phyloP scores from a whole-genome alignment of 2,113 vertebrate genomes.

The Arvicanthis niloticus region DNA sequence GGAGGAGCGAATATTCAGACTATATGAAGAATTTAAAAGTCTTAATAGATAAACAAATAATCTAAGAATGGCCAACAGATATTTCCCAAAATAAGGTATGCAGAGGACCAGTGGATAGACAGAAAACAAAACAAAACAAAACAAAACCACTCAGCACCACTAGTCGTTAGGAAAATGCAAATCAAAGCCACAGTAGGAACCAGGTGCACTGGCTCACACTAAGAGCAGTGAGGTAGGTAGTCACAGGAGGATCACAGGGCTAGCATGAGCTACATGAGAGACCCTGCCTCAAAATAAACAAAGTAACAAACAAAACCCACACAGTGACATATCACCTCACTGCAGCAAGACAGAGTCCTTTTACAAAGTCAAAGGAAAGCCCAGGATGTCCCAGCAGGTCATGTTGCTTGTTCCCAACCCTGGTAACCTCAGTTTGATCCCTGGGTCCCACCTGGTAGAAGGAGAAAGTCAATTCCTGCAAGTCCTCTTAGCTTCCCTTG shows the following conservation, averaged over 20 bases:
- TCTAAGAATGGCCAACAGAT: not conserved
- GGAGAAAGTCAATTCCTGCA: not conserved
- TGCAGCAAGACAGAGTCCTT: not conserved
- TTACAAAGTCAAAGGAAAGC: not conserved
- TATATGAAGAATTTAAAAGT: not conserved
- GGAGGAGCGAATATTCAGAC: not conserved
- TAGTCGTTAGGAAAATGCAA: not conserved
- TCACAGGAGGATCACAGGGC: not conserved
- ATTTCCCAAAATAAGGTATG: not conserved
- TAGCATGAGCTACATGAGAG: not conserved
- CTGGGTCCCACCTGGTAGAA: not conserved
- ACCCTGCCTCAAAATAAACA: not conserved
- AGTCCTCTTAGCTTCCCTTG: not conserved
- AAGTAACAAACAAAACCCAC: not conserved
- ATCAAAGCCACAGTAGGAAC: not conserved
- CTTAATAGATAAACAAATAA: not conserved
- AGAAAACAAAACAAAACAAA: too few relatives aligned
- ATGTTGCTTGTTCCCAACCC: not conserved
- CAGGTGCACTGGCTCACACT: not conserved
- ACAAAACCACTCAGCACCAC: not conserved
- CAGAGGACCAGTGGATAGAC: not conserved
- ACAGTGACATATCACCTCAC: not conserved
- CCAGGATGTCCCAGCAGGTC: not conserved
- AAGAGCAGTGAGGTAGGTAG: too few relatives aligned
- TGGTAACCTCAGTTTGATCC: not conserved